Evolutionary conservation across 2,113 vertebrate genomes (phyloP).

Genomic region (Opisthocomus hoazin): DNA sequence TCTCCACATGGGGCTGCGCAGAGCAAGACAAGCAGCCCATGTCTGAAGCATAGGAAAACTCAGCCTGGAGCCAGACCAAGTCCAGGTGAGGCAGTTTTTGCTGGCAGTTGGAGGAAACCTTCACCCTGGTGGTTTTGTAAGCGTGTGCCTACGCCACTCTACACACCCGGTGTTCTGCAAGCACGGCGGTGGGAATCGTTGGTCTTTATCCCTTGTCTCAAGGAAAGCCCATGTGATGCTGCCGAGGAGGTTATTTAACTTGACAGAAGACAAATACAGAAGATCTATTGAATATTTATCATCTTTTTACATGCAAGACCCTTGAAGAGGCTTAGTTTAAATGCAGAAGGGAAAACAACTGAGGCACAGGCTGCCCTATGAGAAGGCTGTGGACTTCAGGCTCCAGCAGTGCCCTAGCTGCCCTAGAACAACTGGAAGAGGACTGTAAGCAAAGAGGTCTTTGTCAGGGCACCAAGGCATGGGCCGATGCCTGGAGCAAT

Average conservation of each 20-base stretch:
- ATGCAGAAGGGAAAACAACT: neutral
- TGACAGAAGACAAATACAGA: neutral
- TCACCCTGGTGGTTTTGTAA: neutral
- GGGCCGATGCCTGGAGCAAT: neutral
- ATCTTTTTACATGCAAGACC: neutral
- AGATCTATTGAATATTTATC: neutral
- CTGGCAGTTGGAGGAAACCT: neutral
- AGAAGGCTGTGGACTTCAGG: neutral
- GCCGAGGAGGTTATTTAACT: neutral
- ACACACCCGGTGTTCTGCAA: neutral
- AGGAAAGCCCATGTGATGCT: neutral
- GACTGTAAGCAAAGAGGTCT: neutral
- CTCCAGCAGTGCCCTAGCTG: neutral
- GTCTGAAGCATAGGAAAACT: neutral
- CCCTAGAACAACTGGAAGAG: neutral
- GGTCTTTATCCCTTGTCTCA: neutral
- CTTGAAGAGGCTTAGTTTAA: neutral
- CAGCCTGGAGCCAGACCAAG: neutral
- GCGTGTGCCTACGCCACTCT: neutral
- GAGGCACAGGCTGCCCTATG: accelerated
- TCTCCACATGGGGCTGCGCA: neutral
- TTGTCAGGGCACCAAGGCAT: neutral
- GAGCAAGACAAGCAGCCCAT: neutral
- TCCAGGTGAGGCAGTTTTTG: neutral
- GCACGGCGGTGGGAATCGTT: neutral